Evolutionary conservation across 2,888 invertebrate genomes (phyloP), one percentile per base, ranked within the genome.

Genomic region (Rhodophaea formosa): DNA sequence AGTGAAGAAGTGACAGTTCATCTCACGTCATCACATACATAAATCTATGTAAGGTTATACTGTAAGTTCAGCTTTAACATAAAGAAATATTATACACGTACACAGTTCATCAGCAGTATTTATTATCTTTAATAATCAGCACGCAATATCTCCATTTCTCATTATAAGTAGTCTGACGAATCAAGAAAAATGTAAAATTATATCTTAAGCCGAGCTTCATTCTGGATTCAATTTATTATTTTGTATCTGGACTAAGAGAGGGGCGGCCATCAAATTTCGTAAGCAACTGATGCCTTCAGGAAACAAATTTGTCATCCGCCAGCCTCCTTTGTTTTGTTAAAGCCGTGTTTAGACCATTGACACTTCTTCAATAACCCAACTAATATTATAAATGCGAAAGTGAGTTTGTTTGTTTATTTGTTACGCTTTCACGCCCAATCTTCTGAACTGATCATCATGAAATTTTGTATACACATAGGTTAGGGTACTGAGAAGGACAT

Each of bases 291-390:
- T 81, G 83, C 77, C 74, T 65, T 60, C 60, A 77, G 75, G 75
- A 74, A 75, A 77, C 75, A 73, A 79, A 87, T 87, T 86, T 84
- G 82, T 88, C 88, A 88, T 80, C 76, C 69, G 67, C 74, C 74
- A 75, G 69, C 70, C 70, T 75, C 76, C 80, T 85, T 86, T 88
- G 87, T 88, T 84, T 81, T 79, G 78, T 76, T 74, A 73, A 78
- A 35, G 51, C 51, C 35, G 17, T 35, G 51, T 51, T 51, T 12
- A 35, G 51, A 51, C 35, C 3, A 16, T 39, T 17, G 5, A 12
- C 17, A 39, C 16, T 17, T 39, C 16, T 39, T n/a, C n/a, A n/a
- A 39, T 12, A 39, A 12, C 12, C 35, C 8, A 35, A 35, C 7
- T 6, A 30, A 7, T 30, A 30, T 35, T 35, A 8, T 8, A 6